phyloP scores from a whole-genome alignment of 2,113 vertebrate species.

The Cnemophilus loriae region DNA sequence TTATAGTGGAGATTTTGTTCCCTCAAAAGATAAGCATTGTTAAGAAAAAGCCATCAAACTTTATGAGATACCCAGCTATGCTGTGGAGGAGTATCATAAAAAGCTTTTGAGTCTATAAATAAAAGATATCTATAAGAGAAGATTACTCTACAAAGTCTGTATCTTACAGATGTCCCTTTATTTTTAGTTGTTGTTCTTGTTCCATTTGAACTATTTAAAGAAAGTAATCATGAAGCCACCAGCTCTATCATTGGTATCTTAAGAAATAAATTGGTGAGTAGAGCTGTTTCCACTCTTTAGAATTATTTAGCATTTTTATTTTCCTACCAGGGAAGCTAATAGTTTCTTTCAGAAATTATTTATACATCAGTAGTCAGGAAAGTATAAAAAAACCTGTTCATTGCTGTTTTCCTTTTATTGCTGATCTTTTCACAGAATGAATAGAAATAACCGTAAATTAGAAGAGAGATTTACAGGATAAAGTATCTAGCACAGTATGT shows the following conservation, averaged over 20 bases:
- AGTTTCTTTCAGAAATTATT: slow-evolving; percentile 58
- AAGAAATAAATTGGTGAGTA: slow-evolving; percentile 49
- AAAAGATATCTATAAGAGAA: background rate
- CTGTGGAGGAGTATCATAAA: background rate
- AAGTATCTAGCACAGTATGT: background rate
- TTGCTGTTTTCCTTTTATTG: slow-evolving; percentile 37
- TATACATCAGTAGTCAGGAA: slow-evolving; percentile 51
- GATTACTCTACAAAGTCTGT: background rate
- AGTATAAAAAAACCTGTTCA: slow-evolving; percentile 39
- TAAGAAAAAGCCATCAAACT: background rate
- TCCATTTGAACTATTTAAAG: slow-evolving; percentile 54
- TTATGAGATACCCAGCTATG: background rate
- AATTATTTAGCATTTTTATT: slow-evolving; percentile 70
- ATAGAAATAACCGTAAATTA: slow-evolving; percentile 54
- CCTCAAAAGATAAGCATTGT: background rate
- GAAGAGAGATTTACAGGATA: slow-evolving; percentile 17
- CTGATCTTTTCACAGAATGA: slow-evolving; percentile 39
- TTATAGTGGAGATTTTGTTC: background rate
- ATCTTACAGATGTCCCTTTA: background rate
- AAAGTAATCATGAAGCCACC: slow-evolving; percentile 34
- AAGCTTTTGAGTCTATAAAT: background rate
- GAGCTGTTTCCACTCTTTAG: slow-evolving; percentile 24
- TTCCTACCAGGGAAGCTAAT: slow-evolving; percentile 49
- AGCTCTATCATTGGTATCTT: slow-evolving; percentile 33
- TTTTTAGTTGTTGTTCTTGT: slow-evolving; percentile 30